A percentile compares a stretch with the other conserved stretches of the same genome.
These are phyloP conservation scores for Trachymyrmex septentrionalis DNA, from an alignment of 1,140 invertebrate species.

Conservation along the genomic window DNA sequence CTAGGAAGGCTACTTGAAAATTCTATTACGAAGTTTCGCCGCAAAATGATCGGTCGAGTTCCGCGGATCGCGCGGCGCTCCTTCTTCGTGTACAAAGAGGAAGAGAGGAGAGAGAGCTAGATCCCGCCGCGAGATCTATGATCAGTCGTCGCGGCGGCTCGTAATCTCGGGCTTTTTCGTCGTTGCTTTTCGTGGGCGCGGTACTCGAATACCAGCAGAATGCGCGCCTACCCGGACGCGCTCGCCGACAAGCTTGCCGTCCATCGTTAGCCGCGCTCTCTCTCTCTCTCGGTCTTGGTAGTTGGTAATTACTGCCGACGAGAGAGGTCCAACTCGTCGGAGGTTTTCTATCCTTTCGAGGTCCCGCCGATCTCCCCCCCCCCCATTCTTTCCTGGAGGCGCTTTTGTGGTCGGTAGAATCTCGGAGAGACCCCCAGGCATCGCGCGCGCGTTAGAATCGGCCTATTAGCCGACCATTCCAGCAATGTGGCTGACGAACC, in stretches of 20 bases:
- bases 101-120: not conserved
- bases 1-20: constrained; percentile 18
- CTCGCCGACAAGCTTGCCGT: constrained; percentile 25
- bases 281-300: constrained; percentile 38
- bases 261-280: constrained; percentile 44
- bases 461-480: constrained; percentile 74
- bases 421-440: constrained; percentile 23
- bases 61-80: constrained; percentile 17
- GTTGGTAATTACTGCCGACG: constrained; percentile 67
- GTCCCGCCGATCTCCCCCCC: not conserved
- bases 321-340: constrained; percentile 30
- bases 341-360: constrained; percentile 41
- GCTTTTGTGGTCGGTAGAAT: constrained; percentile 55
- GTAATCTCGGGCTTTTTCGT: constrained; percentile 42
- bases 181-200: constrained; percentile 33
- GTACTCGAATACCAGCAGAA: constrained; percentile 45
- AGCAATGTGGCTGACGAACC: constrained; percentile 72
- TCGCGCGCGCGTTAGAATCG: constrained; percentile 60
- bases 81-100: not conserved
- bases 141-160: constrained; percentile 29
- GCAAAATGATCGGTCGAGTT: constrained; percentile 54
- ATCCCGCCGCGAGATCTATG: constrained; percentile 46
- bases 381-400: constrained; percentile 39
- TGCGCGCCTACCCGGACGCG: constrained; percentile 4
- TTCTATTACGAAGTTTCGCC: constrained; percentile 54